Evolutionary conservation across 2,797 vertebrate genomes (phyloP).

Genomic region (Tauraco hartlaubi): DNA sequence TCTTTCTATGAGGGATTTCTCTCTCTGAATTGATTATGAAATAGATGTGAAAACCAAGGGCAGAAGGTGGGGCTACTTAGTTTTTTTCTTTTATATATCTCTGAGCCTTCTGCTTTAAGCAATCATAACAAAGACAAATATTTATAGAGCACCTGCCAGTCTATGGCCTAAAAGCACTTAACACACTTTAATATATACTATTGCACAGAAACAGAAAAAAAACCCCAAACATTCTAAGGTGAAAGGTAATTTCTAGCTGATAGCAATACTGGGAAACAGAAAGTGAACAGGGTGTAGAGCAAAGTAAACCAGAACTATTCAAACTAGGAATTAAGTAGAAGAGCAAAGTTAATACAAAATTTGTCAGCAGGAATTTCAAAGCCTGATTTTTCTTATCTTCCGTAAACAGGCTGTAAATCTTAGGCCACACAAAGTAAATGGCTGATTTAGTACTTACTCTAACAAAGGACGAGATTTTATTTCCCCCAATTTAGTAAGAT

Average conservation of each 20-base stretch:
- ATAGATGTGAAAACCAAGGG: slow-evolving; percentile 3
- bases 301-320: slow-evolving; percentile 6
- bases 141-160: slow-evolving; percentile 52
- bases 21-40: neutral
- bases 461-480: slow-evolving; percentile 3
- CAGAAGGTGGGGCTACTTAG: neutral
- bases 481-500: neutral
- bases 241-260: slow-evolving; percentile 14
- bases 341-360: slow-evolving; percentile 14
- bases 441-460: slow-evolving; percentile 3
- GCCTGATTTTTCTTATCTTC: slow-evolving; percentile 31
- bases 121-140: slow-evolving; percentile 42
- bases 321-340: neutral
- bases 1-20: neutral
- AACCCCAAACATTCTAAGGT: neutral
- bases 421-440: neutral
- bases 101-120: slow-evolving; percentile 28
- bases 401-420: slow-evolving; percentile 21
- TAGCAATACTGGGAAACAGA: slow-evolving; percentile 8
- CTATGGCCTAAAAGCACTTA: slow-evolving; percentile 19
- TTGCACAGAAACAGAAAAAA: neutral
- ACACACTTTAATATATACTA: neutral
- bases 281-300: neutral
- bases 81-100: neutral
- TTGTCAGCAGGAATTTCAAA: neutral